Percentiles rank a stretch among this genome's conserved stretches.
phyloP scores from a whole-genome alignment of 1,140 invertebrate species.

The Paraescarpia echinospica region DNA sequence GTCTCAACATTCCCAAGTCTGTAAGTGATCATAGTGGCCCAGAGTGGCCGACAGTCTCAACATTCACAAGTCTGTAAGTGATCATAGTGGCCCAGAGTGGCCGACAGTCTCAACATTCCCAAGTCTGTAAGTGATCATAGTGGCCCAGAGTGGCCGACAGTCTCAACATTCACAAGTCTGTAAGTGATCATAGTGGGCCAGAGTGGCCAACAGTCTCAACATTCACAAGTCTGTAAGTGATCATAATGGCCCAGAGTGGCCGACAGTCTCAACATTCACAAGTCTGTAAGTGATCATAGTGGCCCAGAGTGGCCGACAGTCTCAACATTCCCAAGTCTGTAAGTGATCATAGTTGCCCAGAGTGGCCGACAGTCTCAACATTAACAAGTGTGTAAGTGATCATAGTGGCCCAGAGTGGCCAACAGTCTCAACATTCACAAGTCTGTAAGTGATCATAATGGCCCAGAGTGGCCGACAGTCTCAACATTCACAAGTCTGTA shows the following conservation, averaged over 20 bases:
- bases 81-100: constrained; percentile 78
- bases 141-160: constrained; percentile 78
- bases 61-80: constrained; percentile 63
- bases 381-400: too few relatives aligned
- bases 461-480: too few relatives aligned
- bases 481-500: too few relatives aligned
- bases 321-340: constrained; percentile 73
- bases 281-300: too few relatives aligned
- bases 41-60: constrained; percentile 85
- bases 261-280: constrained; percentile 59
- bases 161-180: constrained; percentile 72
- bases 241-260: constrained; percentile 73
- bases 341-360: constrained; percentile 57
- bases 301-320: constrained; percentile 80
- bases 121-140: constrained; percentile 42
- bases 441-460: too few relatives aligned
- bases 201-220: constrained; percentile 84
- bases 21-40: constrained; percentile 67
- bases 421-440: too few relatives aligned
- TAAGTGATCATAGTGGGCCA: constrained; percentile 59
- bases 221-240: constrained; percentile 62
- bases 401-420: too few relatives aligned
- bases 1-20: constrained; percentile 73
- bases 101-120: constrained; percentile 83
- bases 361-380: constrained; percentile 60